phyloP scores from a whole-genome alignment of 2,113 vertebrate species.

The Rostratula benghalensis region DNA sequence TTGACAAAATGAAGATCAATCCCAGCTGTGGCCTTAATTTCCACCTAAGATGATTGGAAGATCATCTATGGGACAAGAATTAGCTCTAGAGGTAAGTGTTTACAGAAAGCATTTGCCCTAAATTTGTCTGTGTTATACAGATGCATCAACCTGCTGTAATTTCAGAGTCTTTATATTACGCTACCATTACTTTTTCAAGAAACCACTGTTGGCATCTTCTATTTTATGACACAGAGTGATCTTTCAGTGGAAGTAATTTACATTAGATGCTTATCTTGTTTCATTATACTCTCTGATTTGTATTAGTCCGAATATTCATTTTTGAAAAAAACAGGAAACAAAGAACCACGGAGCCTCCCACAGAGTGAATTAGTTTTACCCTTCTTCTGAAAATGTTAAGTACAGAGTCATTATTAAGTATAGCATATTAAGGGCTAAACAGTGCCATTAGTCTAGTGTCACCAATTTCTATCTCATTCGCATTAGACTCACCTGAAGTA shows the following conservation, averaged over 20 bases:
- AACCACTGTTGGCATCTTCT: neutral
- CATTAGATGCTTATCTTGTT: neutral
- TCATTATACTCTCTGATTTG: neutral
- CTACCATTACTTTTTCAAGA: neutral
- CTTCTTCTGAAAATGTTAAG: neutral
- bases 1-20: neutral
- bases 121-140: neutral
- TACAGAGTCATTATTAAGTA: neutral
- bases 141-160: neutral
- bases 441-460: slow-evolving; percentile 3
- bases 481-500: slow-evolving; percentile 5
- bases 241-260: neutral
- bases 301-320: neutral
- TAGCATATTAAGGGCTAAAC: neutral
- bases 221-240: neutral
- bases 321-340: neutral
- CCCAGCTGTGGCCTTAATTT: neutral
- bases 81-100: neutral
- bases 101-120: neutral
- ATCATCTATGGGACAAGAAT: neutral
- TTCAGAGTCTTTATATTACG: neutral
- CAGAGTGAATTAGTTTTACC: neutral
- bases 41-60: neutral
- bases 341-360: neutral
- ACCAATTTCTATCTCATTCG: neutral